Evolutionary conservation across 2,113 vertebrate species (phyloP), one percentile per base, ranked within the genome.

Genomic region (Leucosticte australis): DNA sequence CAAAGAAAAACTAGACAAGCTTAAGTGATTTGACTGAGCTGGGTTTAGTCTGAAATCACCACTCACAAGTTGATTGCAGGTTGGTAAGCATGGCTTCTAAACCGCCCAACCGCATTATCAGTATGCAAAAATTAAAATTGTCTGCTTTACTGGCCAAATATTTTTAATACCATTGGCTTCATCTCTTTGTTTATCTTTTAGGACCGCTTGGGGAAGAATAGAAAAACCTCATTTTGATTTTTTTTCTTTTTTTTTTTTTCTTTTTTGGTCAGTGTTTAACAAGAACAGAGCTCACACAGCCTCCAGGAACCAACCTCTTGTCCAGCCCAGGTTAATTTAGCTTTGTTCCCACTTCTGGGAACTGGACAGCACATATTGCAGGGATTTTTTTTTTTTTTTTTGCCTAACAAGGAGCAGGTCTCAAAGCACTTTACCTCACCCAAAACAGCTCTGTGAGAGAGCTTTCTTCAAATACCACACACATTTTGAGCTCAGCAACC

Each of bases 1-100:
- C 92, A 95, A 91, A 93, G 85, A 82, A 93, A 95, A 95, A 47
- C 68, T 73, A 92, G 87, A 70, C 85, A 83, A 83, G 67, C 68
- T 85, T 57, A 93, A 95, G 87, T 93, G 90, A 95, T 94, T 90
- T 93, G 85, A 86, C 56, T 30, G 75, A 90, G 63, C 31, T 83
- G 68, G 39, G 33, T 81, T 95, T 93, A 77, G 44, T 86, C 56
- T 86, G 60, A 91, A 96, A 59, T 78, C 52, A 49, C 41, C 87
- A 23, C 68, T 89, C 60, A 60, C 59, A 76, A 63, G 23, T 1
- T 83, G 55, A 81, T 52, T 60, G 64, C 11, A 81, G 24, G 30
- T 11, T 92, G 82, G 37, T 83, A 35, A 8, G 18, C 24, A 7
- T 17, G 60, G 71, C 46, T 77, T 87, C 35, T 37, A 17, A 76